A percentile compares a stretch with the other conserved stretches of the same genome.
Conservation (phyloP, 2,888 invertebrate genomes). For the Rhagium mordax region DNA sequence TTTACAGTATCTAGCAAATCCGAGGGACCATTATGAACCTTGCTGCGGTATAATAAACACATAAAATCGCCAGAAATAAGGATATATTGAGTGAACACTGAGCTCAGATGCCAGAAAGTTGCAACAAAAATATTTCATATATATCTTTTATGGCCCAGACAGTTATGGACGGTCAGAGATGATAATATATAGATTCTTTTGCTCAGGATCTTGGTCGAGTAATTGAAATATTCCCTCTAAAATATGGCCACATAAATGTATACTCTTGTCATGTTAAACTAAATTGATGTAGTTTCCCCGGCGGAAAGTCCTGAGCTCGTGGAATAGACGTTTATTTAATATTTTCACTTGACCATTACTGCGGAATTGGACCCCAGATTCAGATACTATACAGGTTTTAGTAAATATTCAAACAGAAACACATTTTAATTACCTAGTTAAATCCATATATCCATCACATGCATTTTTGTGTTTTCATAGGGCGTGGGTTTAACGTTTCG, state of each 20-base stretch:
- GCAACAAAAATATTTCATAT: constrained; percentile 69
- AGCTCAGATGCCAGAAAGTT: constrained; percentile 64
- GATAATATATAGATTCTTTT: constrained; percentile 65
- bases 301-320: constrained; percentile 16
- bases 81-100: constrained; percentile 70
- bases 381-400: background rate
- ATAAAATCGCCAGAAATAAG: constrained; percentile 71
- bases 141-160: constrained; percentile 67
- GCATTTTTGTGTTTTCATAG: too few relatives aligned
- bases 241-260: constrained; percentile 66
- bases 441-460: too few relatives aligned
- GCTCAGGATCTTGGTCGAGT: constrained; percentile 59
- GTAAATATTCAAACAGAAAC: background rate
- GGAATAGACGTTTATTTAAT: constrained; percentile 25
- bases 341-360: constrained; percentile 28
- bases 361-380: background rate
- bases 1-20: constrained; percentile 68
- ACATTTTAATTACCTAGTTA: too few relatives aligned
- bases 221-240: constrained; percentile 70
- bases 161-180: constrained; percentile 63
- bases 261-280: constrained; percentile 64
- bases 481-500: too few relatives aligned
- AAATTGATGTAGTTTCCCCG: constrained; percentile 65
- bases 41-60: constrained; percentile 71
- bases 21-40: constrained; percentile 68